Evolutionary conservation across 1,140 invertebrate species (phyloP).

Genomic region (Coptotermes formosanus): DNA sequence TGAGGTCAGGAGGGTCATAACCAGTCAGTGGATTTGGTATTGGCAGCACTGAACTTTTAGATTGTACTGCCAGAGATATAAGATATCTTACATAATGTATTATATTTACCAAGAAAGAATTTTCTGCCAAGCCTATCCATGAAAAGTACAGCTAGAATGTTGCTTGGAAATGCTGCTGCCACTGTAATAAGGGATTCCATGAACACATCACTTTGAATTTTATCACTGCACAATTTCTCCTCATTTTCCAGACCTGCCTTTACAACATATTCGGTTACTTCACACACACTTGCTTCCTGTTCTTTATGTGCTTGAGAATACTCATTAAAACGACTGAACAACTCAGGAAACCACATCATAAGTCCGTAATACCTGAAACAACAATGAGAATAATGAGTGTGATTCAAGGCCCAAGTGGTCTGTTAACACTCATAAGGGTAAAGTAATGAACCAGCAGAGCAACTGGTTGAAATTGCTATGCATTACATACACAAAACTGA

Average conservation of each 20-base stretch:
- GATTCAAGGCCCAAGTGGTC: no score
- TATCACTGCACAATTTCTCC: constrained; percentile 61
- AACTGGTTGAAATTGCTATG: no score
- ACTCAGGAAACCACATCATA: constrained; percentile 91
- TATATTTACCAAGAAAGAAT: constrained; percentile 72
- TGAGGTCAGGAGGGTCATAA: no score
- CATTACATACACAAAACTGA: no score
- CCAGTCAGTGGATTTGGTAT: no score
- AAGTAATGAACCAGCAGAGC: no score
- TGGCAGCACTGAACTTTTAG: no score
- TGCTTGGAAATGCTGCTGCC: constrained; percentile 78
- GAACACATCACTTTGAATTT: constrained; percentile 74
- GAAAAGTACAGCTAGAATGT: constrained; percentile 72
- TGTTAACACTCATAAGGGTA: no score
- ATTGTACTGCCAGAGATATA: no score
- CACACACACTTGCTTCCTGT: constrained; percentile 67
- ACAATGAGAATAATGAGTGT: constrained; percentile 27
- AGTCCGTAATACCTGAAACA: constrained; percentile 73
- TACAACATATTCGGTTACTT: constrained; percentile 74
- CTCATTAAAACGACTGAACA: constrained; percentile 83
- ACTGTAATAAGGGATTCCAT: constrained; percentile 83
- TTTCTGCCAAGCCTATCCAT: constrained; percentile 82
- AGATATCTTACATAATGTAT: no score
- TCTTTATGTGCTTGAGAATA: constrained; percentile 58
- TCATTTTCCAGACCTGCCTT: constrained; percentile 58